Conservation (phyloP, 2,797 vertebrate genomes). For the Nasua narica region DNA sequence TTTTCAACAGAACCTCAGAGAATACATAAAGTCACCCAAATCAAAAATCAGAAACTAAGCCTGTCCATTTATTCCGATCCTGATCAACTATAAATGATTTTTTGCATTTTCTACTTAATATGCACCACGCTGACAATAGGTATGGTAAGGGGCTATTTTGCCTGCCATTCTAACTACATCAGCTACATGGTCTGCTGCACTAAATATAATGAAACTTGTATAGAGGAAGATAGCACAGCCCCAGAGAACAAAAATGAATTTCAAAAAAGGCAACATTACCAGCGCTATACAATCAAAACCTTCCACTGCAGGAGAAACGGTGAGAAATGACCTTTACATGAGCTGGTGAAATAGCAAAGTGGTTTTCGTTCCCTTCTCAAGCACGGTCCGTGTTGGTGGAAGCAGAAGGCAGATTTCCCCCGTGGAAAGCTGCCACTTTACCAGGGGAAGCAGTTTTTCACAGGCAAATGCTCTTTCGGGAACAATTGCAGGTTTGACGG, state of each 20-base stretch:
- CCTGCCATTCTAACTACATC: background rate
- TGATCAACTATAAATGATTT: background rate
- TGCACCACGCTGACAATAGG: background rate
- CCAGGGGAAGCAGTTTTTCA: background rate
- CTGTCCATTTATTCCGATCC: background rate
- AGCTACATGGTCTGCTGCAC: background rate
- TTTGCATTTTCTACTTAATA: constrained; percentile 20
- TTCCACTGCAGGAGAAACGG: constrained; percentile 6
- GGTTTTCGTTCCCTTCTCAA: background rate
- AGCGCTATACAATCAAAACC: background rate
- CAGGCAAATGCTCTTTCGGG: background rate
- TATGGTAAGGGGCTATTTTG: background rate
- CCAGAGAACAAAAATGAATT: constrained; percentile 48
- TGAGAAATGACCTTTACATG: constrained; percentile 43
- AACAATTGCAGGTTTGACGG: background rate
- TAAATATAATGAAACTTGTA: background rate
- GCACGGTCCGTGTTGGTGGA: background rate
- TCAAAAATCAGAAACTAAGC: background rate
- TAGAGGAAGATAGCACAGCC: background rate
- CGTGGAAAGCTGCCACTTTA: background rate
- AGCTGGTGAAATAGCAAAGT: background rate
- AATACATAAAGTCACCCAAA: background rate
- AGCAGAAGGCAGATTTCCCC: background rate
- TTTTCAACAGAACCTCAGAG: constrained; percentile 35
- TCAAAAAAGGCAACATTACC: constrained; percentile 53